Evolutionary conservation across 30 jellyfish, hydroid and myxozoan species (phyloP).

Genomic region (Hydractinia echinata): DNA sequence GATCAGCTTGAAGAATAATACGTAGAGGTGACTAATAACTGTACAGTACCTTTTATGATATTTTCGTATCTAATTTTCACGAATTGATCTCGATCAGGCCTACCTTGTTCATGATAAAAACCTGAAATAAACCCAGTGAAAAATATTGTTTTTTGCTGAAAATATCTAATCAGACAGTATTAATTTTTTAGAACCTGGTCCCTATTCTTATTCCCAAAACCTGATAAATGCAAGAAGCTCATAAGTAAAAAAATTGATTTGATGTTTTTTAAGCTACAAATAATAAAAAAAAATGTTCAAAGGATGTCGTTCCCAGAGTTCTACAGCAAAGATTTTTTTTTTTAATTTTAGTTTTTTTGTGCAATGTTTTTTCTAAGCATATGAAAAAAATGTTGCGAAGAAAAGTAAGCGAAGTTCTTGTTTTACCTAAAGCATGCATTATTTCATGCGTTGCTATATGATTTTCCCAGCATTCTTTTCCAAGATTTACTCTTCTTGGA

Average conservation of each 20-base stretch:
- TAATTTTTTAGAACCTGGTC: background rate
- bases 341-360: too few relatives aligned
- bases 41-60: background rate
- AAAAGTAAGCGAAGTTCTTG: too few relatives aligned
- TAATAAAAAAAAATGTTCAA: too few relatives aligned
- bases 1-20: background rate
- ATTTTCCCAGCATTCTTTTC: slow-evolving; percentile 2
- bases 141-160: background rate
- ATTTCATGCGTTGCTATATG: slow-evolving; percentile 13
- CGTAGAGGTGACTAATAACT: background rate
- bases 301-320: too few relatives aligned
- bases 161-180: background rate
- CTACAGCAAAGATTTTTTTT: too few relatives aligned
- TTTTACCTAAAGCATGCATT: slow-evolving; percentile 11
- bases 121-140: background rate
- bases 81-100: slow-evolving; percentile 10
- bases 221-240: too few relatives aligned
- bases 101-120: background rate
- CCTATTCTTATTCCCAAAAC: too few relatives aligned
- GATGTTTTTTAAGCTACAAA: too few relatives aligned
- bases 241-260: too few relatives aligned
- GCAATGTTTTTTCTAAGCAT: too few relatives aligned
- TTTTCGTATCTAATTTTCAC: background rate
- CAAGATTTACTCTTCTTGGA: background rate
- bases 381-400: too few relatives aligned